Evolutionary conservation across 2,888 invertebrate species (phyloP), one percentile per base, ranked within the genome.

Genomic region (Allygus modestus): DNA sequence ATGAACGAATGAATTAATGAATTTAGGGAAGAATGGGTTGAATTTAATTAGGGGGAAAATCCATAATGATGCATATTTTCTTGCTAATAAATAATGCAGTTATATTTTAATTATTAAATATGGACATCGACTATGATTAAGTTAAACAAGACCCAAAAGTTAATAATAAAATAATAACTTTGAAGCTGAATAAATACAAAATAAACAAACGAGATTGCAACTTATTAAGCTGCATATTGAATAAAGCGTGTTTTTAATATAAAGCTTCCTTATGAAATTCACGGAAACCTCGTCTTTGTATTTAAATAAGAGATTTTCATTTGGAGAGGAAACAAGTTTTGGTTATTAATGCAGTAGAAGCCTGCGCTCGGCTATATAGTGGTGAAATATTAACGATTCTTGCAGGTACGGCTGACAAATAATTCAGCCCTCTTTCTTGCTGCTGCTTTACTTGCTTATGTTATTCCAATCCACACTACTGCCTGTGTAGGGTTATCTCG

Each of bases 271-370:
- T 65, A 65, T 65, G 65, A 65, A 65, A 65, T 65, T 65, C 65
- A 28, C n/a, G 75, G 41, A 73, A 77, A 41, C 75, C 46, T n/a
- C 46, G 75, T 46, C 75, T 79, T 54, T 54, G 33, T 79, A 79
- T 79, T 79, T 79, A 79, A 79, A 79, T 79, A 79, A 79, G 79
- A 79, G 79, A 79, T 79, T 79, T 79, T 79, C 79, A 79, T 79
- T 79, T 79, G 79, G 54, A 37, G 58, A 79, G 79, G 79, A 79
- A 79, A 79, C 58, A 79, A 54, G 79, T 58, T 79, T 79, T 79
- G 58, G 79, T 54, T 79, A 79, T 79, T 79, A 79, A 79, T 79
- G 58, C 58, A 79, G 37, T 20, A 58, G 79, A 51, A 79, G 79
- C 33, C 79, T 79, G 79, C 58, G 79, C 79, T 79, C 79, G 51